A percentile compares a stretch with the other conserved stretches of the same genome.
These are phyloP conservation scores for Oncorhynchus nerka DNA, from an alignment of 2,113 vertebrate genomes.

Conservation along the genomic window DNA sequence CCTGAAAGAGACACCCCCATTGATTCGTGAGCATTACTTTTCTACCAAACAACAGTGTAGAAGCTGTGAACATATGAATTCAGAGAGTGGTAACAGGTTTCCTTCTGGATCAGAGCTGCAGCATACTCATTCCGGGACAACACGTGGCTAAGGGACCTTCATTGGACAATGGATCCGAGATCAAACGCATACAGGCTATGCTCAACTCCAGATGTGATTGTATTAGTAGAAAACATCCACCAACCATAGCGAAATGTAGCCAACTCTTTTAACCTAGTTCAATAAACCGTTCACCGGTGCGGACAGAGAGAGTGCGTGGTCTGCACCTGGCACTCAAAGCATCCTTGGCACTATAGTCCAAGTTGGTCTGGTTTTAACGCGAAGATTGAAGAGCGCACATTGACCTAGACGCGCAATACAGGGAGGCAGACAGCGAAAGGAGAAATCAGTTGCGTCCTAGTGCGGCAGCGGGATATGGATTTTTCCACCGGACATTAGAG, in stretches of 20 bases:
- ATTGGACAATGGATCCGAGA: conserved; percentile 51
- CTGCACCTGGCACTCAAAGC: background rate
- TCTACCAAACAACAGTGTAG: background rate
- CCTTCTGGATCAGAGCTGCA: background rate
- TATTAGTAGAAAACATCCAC: conserved; percentile 48
- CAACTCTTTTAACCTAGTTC: conserved; percentile 52
- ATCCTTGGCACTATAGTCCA: conserved; percentile 40
- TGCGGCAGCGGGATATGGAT: conserved; percentile 49
- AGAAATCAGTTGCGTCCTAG: conserved; percentile 19
- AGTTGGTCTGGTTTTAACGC: background rate
- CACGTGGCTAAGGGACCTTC: conserved; percentile 51
- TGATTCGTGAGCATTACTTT: background rate
- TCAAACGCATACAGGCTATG: conserved; percentile 27
- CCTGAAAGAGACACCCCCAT: background rate
- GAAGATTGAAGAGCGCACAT: background rate
- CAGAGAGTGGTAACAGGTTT: too few species aligned
- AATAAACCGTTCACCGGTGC: conserved; percentile 61
- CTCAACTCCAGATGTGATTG: conserved; percentile 66
- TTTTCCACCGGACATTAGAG: conserved; percentile 41
- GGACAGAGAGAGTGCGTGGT: conserved; percentile 56
- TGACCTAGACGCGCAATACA: conserved; percentile 38
- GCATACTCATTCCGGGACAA: background rate
- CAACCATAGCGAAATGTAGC: conserved; percentile 57
- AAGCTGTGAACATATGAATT: background rate
- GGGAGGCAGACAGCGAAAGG: conserved; percentile 35